Base-by-base conservation (phyloP, 2,113 vertebrate genomes). In the Pangasianodon gigas region DNA sequence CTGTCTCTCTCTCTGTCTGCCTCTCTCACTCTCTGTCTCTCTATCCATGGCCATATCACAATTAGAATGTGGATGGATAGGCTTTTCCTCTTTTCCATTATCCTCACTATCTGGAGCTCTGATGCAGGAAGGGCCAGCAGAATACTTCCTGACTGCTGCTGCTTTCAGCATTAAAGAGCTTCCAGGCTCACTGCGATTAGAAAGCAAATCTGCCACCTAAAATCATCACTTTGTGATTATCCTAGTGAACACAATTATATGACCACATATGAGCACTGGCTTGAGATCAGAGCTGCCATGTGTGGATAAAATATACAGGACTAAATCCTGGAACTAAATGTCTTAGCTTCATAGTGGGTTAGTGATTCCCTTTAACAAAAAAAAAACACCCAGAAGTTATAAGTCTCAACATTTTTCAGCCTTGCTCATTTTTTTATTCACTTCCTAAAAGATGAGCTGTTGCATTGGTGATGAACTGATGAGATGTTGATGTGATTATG, bases 1-100 rank as follows among this genome's bases (percentile, higher is more conserved):
- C 62, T 82, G 21, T 75, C 71, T 67, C 79, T 32, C 18, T 44
- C 58, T 77, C 86, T 74, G 29, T 74, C 58, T 29, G 18, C 52
- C 85, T 88, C 88, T n/a, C 37, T 87, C 84, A 48, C 86, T 29
- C 26, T 62, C 56, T 85, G 21, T 75, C 29, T 48, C n/a, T 83
- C 58, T 65, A 18, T 87, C 86, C 51, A 69, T 81, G 75, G 71
- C 90, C 41, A 58, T 60, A 89, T 75, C 94, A 95, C 95, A 96
- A 96, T 96, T 96, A 96, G 94, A 94, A 92, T 92, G 92, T 91
- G 90, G 94, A 95, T 94, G 96, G 96, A 97, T 96, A 95, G 95
- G 96, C 93, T 96, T 93, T 97, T 97, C 97, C 97, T 90, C 96
- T 95, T 13, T 0, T 93, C 94, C 90, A 95, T 96, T 96, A 95